These are phyloP conservation scores for Lethrus apterus DNA, from an alignment of 1,140 invertebrate species.

Conservation along the genomic window DNA sequence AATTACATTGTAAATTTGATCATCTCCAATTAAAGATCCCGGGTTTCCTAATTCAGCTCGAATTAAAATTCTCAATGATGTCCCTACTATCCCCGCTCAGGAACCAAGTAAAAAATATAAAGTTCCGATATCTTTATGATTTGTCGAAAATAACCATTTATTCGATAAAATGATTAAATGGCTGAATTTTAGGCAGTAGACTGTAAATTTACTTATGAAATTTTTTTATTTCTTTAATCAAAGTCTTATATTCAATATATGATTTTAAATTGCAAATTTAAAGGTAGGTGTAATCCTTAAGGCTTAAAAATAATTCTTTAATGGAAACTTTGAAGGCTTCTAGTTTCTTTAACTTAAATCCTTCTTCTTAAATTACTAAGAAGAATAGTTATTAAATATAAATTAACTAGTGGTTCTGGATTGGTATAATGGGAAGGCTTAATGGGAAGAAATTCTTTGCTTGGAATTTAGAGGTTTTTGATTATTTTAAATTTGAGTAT, in stretches of 20 bases:
- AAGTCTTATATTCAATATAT: constrained; percentile 44
- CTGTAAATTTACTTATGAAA: constrained; percentile 50
- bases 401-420: too few relatives aligned
- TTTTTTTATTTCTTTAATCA: constrained; percentile 42
- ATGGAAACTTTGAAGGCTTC: constrained; percentile 52
- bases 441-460: too few relatives aligned
- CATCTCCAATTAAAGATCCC: constrained; percentile 53
- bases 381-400: too few relatives aligned
- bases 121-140: constrained; percentile 71
- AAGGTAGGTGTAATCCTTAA: constrained; percentile 41
- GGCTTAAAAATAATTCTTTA: constrained; percentile 43
- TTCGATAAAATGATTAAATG: constrained; percentile 41
- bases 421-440: too few relatives aligned
- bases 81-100: constrained; percentile 58
- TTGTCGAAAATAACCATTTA: constrained; percentile 58
- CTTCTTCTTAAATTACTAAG: constrained; percentile 41
- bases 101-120: constrained; percentile 66
- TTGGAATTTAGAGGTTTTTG: too few relatives aligned
- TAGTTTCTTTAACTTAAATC: constrained; percentile 53
- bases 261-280: constrained; percentile 51
- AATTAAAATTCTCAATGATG: constrained; percentile 56
- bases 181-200: constrained; percentile 47
- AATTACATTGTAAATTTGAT: constrained; percentile 65
- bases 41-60: constrained; percentile 57
- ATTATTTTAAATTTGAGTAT: too few relatives aligned